phyloP scores from a whole-genome alignment of 92 coral and sea anemone genomes.

The Phenganax subtilis region DNA sequence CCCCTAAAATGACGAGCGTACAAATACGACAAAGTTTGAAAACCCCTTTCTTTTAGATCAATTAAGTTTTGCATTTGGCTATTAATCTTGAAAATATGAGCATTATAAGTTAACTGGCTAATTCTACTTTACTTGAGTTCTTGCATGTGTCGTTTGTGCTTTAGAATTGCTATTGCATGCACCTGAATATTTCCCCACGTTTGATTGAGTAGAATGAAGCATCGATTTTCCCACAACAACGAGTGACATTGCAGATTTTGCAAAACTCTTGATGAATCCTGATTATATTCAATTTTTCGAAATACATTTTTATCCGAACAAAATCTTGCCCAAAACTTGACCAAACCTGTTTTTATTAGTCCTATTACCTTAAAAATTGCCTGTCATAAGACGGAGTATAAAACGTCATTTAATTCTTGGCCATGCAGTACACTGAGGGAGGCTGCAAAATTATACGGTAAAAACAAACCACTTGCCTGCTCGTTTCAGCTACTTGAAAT shows the following conservation, averaged over 20 bases:
- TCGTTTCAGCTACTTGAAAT: background rate
- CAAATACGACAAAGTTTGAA: too few species aligned
- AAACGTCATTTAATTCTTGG: background rate
- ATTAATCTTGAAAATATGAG: too few species aligned
- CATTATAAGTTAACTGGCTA: background rate
- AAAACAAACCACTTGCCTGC: background rate
- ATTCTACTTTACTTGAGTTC: too few species aligned
- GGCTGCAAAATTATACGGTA: background rate
- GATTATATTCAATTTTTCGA: slow-evolving; percentile 65
- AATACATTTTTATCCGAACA: slow-evolving; percentile 64
- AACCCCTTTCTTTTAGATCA: too few species aligned
- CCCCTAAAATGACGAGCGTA: too few species aligned
- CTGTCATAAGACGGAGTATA: background rate
- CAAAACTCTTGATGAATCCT: slow-evolving; percentile 32
- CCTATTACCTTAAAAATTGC: background rate
- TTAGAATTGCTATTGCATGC: too few species aligned
- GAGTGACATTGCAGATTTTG: background rate
- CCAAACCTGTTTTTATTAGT: too few species aligned
- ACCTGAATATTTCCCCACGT: too few species aligned
- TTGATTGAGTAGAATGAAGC: too few species aligned
- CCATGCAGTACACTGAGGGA: background rate
- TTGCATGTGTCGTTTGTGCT: too few species aligned
- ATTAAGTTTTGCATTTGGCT: too few species aligned
- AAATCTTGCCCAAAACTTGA: slow-evolving; percentile 52
- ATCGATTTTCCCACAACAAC: too few species aligned